Evolutionary conservation across 2,888 invertebrate genomes (phyloP).

Genomic region (Ectemnius cavifrons): DNA sequence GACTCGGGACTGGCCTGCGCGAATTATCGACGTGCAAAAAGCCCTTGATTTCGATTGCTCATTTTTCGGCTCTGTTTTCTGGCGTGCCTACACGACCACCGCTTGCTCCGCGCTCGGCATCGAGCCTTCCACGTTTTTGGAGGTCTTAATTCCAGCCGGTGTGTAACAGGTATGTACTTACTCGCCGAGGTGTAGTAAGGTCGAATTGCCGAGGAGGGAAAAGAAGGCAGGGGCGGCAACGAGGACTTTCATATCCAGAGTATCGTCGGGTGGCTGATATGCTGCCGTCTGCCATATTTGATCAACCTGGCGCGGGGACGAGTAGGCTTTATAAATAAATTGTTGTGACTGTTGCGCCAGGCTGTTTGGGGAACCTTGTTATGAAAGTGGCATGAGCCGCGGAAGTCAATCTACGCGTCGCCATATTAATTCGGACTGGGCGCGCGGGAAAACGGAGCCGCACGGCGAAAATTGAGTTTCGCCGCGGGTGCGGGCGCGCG

Average conservation of each 20-base stretch:
- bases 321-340: too few relatives aligned
- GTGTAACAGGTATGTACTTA: constrained; percentile 10
- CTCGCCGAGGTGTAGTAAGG: background rate
- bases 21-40: constrained; percentile 52
- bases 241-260: too few relatives aligned
- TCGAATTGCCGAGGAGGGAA: too few relatives aligned
- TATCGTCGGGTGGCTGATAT: too few relatives aligned
- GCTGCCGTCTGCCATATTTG: too few relatives aligned
- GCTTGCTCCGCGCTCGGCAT: constrained; percentile 10
- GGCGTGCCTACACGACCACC: constrained; percentile 27
- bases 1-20: constrained; percentile 23
- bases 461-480: constrained; percentile 49
- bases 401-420: constrained; percentile 53
- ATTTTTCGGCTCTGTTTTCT: constrained; percentile 38
- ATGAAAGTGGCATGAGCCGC: constrained; percentile 41
- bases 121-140: background rate
- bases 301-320: too few relatives aligned
- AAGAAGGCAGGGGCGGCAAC: too few relatives aligned
- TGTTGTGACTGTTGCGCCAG: too few relatives aligned
- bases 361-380: constrained; percentile 10
- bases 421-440: constrained; percentile 61
- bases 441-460: constrained; percentile 65
- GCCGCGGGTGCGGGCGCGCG: too few relatives aligned
- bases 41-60: constrained; percentile 48
- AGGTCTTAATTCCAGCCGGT: background rate